A percentile compares a stretch with the other conserved stretches of the same genome.
Evolutionary conservation across 2,888 invertebrate species (phyloP).

Genomic region (Mantis religiosa): DNA sequence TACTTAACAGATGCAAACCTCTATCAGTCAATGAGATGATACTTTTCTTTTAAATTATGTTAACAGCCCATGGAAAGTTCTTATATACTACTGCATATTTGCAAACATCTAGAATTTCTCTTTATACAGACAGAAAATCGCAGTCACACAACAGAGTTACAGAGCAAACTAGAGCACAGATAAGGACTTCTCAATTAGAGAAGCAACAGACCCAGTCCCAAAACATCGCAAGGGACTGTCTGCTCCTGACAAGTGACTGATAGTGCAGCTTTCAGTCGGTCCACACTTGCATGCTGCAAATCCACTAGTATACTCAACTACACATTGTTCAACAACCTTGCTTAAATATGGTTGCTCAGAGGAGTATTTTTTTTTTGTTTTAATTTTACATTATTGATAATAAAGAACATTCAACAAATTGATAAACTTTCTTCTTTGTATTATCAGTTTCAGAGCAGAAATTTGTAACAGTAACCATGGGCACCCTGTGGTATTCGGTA

Average conservation of each 20-base stretch:
- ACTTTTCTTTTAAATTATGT: slow-evolving; percentile 32
- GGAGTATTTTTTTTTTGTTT: slow-evolving; percentile 31
- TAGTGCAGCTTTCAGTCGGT: neutral
- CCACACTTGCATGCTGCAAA: slow-evolving; percentile 14
- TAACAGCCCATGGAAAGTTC: slow-evolving; percentile 37
- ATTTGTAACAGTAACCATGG: slow-evolving; percentile 32
- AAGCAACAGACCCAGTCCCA: neutral
- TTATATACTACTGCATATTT: slow-evolving; percentile 40
- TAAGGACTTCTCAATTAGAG: slow-evolving; percentile 16
- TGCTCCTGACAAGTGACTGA: neutral
- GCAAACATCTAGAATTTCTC: slow-evolving; percentile 36
- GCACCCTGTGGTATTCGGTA: slow-evolving; percentile 24
- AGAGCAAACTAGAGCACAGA: slow-evolving; percentile 35
- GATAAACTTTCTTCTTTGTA: slow-evolving; percentile 27
- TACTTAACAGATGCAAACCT: slow-evolving; percentile 32
- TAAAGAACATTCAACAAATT: slow-evolving; percentile 34
- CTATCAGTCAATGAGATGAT: slow-evolving; percentile 33
- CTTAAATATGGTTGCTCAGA: slow-evolving; percentile 31
- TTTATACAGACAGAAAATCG: slow-evolving; percentile 33
- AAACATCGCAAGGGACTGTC: neutral
- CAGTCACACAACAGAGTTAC: slow-evolving; percentile 35
- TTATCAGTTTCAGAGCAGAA: slow-evolving; percentile 28
- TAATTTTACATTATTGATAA: slow-evolving; percentile 30
- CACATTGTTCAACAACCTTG: slow-evolving; percentile 30
- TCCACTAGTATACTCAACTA: slow-evolving; percentile 29